Evolutionary conservation across 1,140 invertebrate species (phyloP).

Genomic region (Stegodyphus dumicola): DNA sequence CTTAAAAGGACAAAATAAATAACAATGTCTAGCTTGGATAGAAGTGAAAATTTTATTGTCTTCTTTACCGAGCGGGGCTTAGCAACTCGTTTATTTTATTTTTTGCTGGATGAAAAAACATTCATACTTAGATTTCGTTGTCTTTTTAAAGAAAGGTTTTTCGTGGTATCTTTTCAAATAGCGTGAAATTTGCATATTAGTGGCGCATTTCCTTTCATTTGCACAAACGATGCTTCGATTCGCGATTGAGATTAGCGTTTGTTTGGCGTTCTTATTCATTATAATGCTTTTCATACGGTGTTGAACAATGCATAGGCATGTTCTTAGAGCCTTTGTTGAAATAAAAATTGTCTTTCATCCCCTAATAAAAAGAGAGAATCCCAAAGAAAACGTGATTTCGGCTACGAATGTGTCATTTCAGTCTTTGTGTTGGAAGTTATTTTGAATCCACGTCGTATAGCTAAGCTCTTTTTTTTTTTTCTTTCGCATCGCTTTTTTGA

Average conservation of each 20-base stretch:
- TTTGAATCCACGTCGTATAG: background rate
- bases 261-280: background rate
- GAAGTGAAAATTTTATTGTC: too few species aligned
- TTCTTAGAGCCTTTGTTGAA: background rate
- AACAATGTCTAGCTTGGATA: too few species aligned
- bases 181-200: background rate
- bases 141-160: too few species aligned
- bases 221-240: background rate
- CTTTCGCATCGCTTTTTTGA: background rate
- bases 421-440: constrained; percentile 4
- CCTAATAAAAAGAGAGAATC: background rate
- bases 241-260: background rate
- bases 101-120: too few species aligned
- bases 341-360: background rate
- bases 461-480: background rate
- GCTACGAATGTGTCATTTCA: constrained; percentile 7
- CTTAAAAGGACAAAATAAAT: too few species aligned
- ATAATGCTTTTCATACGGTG: background rate
- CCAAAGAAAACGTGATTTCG: constrained; percentile 27
- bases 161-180: background rate
- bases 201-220: background rate
- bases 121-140: too few species aligned
- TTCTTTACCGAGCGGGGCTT: too few species aligned
- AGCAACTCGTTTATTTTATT: too few species aligned
- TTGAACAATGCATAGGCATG: background rate